Base-by-base conservation (phyloP, 1,140 invertebrate species). In the Diploscapter pachys region DNA sequence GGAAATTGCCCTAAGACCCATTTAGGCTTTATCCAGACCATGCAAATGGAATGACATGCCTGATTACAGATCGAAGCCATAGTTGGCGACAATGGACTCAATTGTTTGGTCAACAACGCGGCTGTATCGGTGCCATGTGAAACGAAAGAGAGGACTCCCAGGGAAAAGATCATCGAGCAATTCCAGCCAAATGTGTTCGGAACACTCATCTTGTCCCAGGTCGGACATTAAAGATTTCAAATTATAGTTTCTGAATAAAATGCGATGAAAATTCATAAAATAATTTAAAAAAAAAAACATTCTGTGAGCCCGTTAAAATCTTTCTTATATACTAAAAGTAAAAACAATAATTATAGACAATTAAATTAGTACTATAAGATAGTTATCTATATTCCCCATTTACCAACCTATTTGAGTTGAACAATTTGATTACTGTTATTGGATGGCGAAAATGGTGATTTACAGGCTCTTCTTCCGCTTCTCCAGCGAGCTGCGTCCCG, bases 71-170 rank as follows among this genome's bases (percentile, higher is more conserved):
- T 74, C 4, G 73, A 74, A 53, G 66, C 68, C 63, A 74, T 74
- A 11, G 73, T 74, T n/a, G 73, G 73, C 6, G 66, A 74, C 50
- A 49, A 63, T 69, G 73, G 73, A 61, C 31, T 74, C 49, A 74
- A 68, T 61, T 51, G 68, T 5, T 53, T 78, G 2, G 64, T 78
- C 9, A 78, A 78, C 53, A 78, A 78, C 59, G 76, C 76, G 53
- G 76, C 71, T 49, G 67, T 75, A 4, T 52, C 62, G 5, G 75
- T 74, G 9, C 64, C 64, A 8, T 74, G 70, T 65, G 63, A 62
- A 50, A 67, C 50, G 4, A 61, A 74, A 54, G 55, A 66, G 6
- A 61, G 70, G 48, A 68, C 64, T n/a, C 53, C 53, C 51, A n/a
- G 73, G n/a, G 55, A 69, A 31, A 65, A 65, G 63, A 61, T 74